These are phyloP conservation scores for Chaitophorus viminalis DNA, from an alignment of 2,888 invertebrate genomes.

Conservation along the genomic window DNA sequence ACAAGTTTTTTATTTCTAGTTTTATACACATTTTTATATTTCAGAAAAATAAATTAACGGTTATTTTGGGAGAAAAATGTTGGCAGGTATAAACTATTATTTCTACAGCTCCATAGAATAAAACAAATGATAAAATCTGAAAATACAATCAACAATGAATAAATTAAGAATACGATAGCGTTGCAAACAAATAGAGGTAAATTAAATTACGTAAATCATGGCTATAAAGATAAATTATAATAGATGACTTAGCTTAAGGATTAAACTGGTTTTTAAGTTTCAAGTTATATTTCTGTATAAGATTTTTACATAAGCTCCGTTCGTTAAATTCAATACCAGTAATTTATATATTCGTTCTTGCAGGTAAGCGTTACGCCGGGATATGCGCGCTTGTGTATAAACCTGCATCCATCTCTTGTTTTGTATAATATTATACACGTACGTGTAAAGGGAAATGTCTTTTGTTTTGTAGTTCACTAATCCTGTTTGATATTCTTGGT, in stretches of 20 bases:
- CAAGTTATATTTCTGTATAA: not conserved
- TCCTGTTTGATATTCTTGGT: constrained; percentile 58
- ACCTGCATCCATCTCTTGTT: constrained; percentile 42
- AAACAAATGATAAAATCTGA: not conserved
- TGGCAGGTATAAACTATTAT: not conserved
- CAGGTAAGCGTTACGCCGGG: constrained; percentile 9
- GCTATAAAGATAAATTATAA: not conserved
- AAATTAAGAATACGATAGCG: not conserved
- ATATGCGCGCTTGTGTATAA: constrained; percentile 16
- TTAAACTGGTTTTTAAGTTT: constrained; percentile 14
- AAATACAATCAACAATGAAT: not conserved
- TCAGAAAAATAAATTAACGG: not conserved
- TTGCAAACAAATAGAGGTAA: not conserved
- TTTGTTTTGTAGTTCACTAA: constrained; percentile 45
- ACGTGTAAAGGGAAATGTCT: constrained; percentile 30
- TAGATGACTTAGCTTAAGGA: not conserved
- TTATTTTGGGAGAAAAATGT: not conserved
- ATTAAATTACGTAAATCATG: not conserved
- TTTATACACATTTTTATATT: not conserved
- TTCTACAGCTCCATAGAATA: not conserved
- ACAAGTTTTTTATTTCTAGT: not conserved
- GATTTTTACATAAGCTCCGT: constrained; percentile 15
- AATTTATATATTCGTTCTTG: constrained; percentile 38
- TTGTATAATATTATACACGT: constrained; percentile 32
- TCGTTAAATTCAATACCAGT: constrained; percentile 38